phyloP scores from a whole-genome alignment of 92 coral and sea anemone species.

The Umimayanthus chanpuru region DNA sequence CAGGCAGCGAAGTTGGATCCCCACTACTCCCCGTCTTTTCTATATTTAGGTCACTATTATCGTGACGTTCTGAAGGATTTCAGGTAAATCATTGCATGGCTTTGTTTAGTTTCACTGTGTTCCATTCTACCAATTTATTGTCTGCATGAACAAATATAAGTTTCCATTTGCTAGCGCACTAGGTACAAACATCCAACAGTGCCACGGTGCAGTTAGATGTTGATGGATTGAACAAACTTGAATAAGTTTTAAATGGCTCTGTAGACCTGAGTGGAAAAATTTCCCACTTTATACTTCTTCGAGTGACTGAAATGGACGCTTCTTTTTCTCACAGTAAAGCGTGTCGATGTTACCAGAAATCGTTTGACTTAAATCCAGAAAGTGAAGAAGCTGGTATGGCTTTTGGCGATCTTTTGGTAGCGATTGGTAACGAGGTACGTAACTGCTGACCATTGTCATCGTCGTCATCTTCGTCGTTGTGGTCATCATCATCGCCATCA shows the following conservation, averaged over 20 bases:
- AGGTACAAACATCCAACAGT: background rate
- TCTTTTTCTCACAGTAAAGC: slow-evolving; percentile 71
- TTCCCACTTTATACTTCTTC: background rate
- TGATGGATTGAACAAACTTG: too few species aligned
- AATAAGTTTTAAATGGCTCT: too few species aligned
- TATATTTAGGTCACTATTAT: slow-evolving; percentile 92
- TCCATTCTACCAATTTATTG: background rate
- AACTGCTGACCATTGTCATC: background rate
- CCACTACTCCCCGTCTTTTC: slow-evolving; percentile 76
- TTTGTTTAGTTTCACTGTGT: background rate
- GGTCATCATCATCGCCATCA: too few species aligned
- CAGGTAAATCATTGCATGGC: slow-evolving; percentile 50
- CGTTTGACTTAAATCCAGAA: slow-evolving; percentile 80
- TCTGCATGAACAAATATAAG: background rate
- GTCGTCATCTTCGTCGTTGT: background rate
- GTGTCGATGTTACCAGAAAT: slow-evolving; percentile 92
- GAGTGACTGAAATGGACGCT: too few species aligned
- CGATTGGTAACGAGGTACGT: slow-evolving; percentile 78
- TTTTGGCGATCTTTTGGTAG: slow-evolving; percentile 81
- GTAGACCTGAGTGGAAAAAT: too few species aligned
- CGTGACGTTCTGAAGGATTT: slow-evolving; percentile 66
- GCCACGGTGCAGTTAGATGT: too few species aligned
- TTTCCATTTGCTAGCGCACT: background rate
- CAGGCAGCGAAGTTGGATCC: slow-evolving; percentile 98
- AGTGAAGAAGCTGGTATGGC: slow-evolving; percentile 84